Conservation (phyloP, 2,797 vertebrate species). For the Cyclura pinguis region DNA sequence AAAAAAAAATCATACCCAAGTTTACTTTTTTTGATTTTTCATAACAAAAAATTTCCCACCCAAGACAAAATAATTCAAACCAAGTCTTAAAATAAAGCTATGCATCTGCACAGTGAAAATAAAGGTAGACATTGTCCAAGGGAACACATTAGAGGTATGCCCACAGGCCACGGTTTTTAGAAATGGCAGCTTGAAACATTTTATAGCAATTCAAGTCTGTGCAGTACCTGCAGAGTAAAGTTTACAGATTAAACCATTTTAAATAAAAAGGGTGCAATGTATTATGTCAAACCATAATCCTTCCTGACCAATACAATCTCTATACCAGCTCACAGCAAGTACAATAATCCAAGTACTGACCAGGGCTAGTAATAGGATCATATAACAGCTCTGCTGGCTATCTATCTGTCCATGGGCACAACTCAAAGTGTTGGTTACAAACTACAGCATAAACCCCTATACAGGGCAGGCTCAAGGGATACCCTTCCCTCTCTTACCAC, state of each 20-base stretch:
- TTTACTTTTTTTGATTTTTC: slow-evolving; percentile 77
- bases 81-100: slow-evolving; percentile 58
- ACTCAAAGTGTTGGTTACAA: too few relatives aligned
- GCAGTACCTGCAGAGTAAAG: slow-evolving; percentile 65
- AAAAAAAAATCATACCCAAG: too few relatives aligned
- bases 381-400: too few relatives aligned
- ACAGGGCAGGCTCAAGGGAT: too few relatives aligned
- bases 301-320: background rate
- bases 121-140: slow-evolving; percentile 57
- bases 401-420: too few relatives aligned
- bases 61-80: slow-evolving; percentile 71
- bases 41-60: slow-evolving; percentile 82
- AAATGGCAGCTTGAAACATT: slow-evolving; percentile 59
- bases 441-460: too few relatives aligned
- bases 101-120: slow-evolving; percentile 24
- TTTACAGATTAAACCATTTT: slow-evolving; percentile 33
- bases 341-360: too few relatives aligned
- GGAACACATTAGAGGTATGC: slow-evolving; percentile 61
- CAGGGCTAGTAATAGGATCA: too few relatives aligned
- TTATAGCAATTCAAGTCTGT: slow-evolving; percentile 45
- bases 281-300: too few relatives aligned
- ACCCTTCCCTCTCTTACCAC: too few relatives aligned
- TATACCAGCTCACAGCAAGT: slow-evolving; percentile 54
- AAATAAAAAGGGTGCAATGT: background rate
- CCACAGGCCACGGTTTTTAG: slow-evolving; percentile 59